A percentile compares a stretch with the other conserved stretches of the same genome.
These are phyloP conservation scores for Idaea biselata DNA, from an alignment of 2,888 invertebrate genomes.

Conservation along the genomic window DNA sequence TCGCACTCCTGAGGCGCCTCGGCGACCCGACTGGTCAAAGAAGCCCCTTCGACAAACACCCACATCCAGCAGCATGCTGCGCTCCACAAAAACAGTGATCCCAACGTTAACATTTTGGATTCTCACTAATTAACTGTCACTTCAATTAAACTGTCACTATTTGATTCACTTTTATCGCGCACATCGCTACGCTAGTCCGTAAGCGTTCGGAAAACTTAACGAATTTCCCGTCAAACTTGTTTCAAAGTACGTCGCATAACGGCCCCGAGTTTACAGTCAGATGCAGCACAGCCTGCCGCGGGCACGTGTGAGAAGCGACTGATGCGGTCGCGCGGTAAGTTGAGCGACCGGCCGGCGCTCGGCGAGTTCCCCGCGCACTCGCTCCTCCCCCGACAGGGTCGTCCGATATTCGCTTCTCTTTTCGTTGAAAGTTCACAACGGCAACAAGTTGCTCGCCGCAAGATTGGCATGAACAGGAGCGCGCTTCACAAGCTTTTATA, in stretches of 20 bases:
- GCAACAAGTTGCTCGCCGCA: conserved; percentile 78
- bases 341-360: conserved; percentile 64
- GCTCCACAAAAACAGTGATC: conserved; percentile 69
- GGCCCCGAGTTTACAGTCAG: conserved; percentile 55
- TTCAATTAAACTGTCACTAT: conserved; percentile 71
- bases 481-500: conserved; percentile 78
- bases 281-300: conserved; percentile 46
- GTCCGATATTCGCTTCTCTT: conserved; percentile 57
- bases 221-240: conserved; percentile 80
- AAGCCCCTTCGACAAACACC: conserved; percentile 63
- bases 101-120: conserved; percentile 71
- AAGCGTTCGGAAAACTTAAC: conserved; percentile 73
- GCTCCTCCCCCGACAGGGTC: conserved; percentile 75
- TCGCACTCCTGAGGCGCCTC: conserved; percentile 87
- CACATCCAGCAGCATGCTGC: conserved; percentile 66
- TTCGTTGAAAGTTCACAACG: conserved; percentile 70
- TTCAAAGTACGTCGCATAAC: conserved; percentile 76
- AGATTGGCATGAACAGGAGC: conserved; percentile 80
- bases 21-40: conserved; percentile 77
- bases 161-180: conserved; percentile 63
- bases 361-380: conserved; percentile 66
- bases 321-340: conserved; percentile 61
- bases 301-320: conserved; percentile 60
- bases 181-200: conserved; percentile 71
- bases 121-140: conserved; percentile 75